Base-by-base conservation (phyloP, 23 tunicate genomes). In the Corella eumyota region DNA sequence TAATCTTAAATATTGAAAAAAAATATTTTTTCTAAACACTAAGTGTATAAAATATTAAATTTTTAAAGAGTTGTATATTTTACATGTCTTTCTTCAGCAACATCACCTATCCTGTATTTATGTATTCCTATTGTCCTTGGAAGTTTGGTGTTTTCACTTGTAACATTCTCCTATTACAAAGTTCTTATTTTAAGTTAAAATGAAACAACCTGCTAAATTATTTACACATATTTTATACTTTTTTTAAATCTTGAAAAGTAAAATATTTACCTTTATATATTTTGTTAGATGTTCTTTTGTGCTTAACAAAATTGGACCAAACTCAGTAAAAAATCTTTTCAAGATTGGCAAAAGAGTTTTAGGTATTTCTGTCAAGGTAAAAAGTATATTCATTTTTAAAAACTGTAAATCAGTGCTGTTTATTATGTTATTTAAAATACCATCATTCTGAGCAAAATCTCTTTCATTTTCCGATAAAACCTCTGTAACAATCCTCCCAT, bases 281-380 rank as follows among this genome's bases (percentile, higher is more conserved):
- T 62, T 24, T 0, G 64, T 78, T n/a, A 78, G 50, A 24, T 69
- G 57, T 20, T n/a, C 17, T 38, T 63, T 69, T 1, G 77, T 63
- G 24, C 70, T 56, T n/a, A 69, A 45, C 36, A 78, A 33, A 30
- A 78, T 47, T 0, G 86, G 86, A n/a, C 62, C 86, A 53, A 69
- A 78, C 62, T 78, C 71, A 17, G 56, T 37, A 36, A 69, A 67
- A 36, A 78, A 67, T 48, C 75, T 56, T 30, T 54, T 64, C 46
- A 78, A 32, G 15, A 78, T 70, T 21, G 86, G 86, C 11, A 61
- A 29, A 52, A 78, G 71, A 6, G 86, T 68, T 34, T 62, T 71
- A 38, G 86, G 86, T 19, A 78, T 62, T 36, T 78, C 86, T 78
- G 34, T 2, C 27, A 27, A 25, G 25, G 55, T 17, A 29, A 72